phyloP scores from a whole-genome alignment of 2,888 invertebrate genomes.

The Harpalus rubripes region DNA sequence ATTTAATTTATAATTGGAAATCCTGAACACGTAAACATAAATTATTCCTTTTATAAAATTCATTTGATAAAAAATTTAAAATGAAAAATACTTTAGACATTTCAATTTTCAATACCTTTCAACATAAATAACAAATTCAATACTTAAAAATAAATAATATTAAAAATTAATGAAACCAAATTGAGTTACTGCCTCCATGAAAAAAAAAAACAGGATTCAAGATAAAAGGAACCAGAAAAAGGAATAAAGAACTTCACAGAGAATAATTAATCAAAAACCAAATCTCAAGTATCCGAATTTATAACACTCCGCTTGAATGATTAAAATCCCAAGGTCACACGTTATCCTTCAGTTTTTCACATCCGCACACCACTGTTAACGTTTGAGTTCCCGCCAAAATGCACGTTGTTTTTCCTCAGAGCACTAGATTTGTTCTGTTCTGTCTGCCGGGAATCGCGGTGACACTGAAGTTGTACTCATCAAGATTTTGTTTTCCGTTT shows the following conservation, averaged over 20 bases:
- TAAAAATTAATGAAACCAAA: background rate
- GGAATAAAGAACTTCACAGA: background rate
- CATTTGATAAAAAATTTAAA: background rate
- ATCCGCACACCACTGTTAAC: background rate
- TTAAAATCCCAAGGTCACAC: background rate
- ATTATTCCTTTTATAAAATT: background rate
- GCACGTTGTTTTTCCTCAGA: background rate
- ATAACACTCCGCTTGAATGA: background rate
- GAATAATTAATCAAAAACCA: slow-evolving; percentile 6
- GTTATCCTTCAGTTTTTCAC: background rate
- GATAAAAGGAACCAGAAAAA: background rate
- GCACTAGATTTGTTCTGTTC: slow-evolving; percentile 6
- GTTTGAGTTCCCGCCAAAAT: slow-evolving; percentile 23
- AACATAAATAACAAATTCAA: too few relatives aligned
- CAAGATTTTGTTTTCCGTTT: slow-evolving; percentile 45
- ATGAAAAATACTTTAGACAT: too few relatives aligned
- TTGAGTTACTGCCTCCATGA: slow-evolving; percentile 5
- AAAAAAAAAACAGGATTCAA: background rate
- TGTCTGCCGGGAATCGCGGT: slow-evolving; percentile 9
- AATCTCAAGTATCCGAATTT: background rate
- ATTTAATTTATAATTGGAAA: background rate
- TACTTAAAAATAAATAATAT: too few relatives aligned
- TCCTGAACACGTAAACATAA: background rate
- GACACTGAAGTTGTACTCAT: slow-evolving; percentile 41
- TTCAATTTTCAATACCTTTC: too few relatives aligned